phyloP scores from a whole-genome alignment of 1,140 invertebrate genomes.

The Olivierus martensii region DNA sequence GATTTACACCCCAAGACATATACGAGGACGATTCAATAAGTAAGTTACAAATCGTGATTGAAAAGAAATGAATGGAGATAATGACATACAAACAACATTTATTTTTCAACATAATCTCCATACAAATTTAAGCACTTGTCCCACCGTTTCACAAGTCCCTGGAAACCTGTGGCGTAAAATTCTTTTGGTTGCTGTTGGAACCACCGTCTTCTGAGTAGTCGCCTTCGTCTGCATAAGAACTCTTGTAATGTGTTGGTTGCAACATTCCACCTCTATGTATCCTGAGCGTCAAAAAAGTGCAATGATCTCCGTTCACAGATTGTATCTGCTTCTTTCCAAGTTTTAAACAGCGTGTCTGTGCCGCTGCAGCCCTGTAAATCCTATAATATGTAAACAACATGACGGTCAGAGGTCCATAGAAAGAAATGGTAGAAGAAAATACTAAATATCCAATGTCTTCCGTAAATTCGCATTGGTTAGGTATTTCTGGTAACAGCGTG shows the following conservation, averaged over 20 bases:
- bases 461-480: conserved; percentile 65
- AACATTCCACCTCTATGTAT: conserved; percentile 74
- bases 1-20: too few species aligned
- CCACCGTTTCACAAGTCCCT: too few species aligned
- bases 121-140: too few species aligned
- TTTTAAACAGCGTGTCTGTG: conserved; percentile 79
- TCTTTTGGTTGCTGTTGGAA: conserved; percentile 42
- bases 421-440: conserved; percentile 91
- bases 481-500: conserved; percentile 14
- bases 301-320: conserved; percentile 40
- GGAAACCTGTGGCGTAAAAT: too few species aligned
- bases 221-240: background rate
- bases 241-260: conserved; percentile 30
- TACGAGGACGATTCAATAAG: too few species aligned
- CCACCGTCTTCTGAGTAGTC: conserved; percentile 1
- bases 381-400: conserved; percentile 97
- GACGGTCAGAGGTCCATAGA: conserved; percentile 90
- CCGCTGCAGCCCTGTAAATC: conserved; percentile 85
- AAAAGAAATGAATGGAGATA: too few species aligned
- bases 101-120: too few species aligned
- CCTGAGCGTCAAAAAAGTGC: conserved; percentile 60
- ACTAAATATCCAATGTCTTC: conserved; percentile 80
- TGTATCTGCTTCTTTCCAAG: conserved; percentile 48
- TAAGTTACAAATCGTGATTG: too few species aligned
- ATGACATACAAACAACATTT: too few species aligned